Evolutionary conservation across 2,888 invertebrate genomes (phyloP), one percentile per base, ranked within the genome.

Genomic region (Scotopteryx bipunctaria): DNA sequence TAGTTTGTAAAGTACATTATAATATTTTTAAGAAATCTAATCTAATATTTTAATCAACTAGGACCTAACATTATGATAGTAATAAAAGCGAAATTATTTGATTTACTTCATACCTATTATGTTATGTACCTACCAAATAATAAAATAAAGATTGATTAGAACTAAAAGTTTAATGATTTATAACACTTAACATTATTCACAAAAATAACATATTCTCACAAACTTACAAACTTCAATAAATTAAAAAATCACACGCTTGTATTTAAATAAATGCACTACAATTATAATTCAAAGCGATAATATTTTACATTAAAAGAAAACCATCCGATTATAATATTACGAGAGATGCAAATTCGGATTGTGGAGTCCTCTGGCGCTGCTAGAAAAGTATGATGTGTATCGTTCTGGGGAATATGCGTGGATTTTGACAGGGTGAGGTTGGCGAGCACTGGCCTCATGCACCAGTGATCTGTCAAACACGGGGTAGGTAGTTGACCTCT

Each of bases 321-420:
- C 13, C 16, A 5, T 19, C 4, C 17, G 21, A 15, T 29, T 19
- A 23, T 50, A 8, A 49, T 38, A 44, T 57, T 66, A 71, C 36
- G 68, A 73, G 38, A 69, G 62, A 44, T 69, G 67, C 35, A 73
- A 60, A 59, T 73, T 71, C 5, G 67, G 58, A 38, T 57, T 69
- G 8, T 67, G 57, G 16, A 73, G 49, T 16, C 70, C 72, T 61
- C 77, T 80, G 3, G 69, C 62, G 21, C 59, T 74, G 55, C 70
- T 82, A 19, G 81, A 66, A 53, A 89, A 89, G 57, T 88, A 89
- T 4, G 88, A 86, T 1, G 87, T 86, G 49, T 87, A 87, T 76
- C 69, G 78, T 64, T 88, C 88, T 1, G 88, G 85, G 1, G 83
- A 72, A 55, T 81, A 88, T 1, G 83, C 85, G 17, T 77, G 77